Conservation (phyloP, 2,797 vertebrate species). For the Thaleichthys pacificus region DNA sequence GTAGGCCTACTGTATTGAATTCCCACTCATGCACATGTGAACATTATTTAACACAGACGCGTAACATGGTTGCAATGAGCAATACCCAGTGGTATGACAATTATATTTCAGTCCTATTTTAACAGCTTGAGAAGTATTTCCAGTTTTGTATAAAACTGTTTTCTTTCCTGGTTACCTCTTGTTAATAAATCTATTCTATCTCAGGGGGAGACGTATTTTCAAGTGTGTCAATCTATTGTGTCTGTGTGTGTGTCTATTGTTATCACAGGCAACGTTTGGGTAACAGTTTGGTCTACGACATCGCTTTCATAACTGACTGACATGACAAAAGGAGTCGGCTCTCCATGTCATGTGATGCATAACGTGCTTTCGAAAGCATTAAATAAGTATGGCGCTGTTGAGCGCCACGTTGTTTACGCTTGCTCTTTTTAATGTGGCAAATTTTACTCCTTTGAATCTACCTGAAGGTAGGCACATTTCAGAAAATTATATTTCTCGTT, state of each 20-base stretch:
- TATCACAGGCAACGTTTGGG: background rate
- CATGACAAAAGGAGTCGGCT: background rate
- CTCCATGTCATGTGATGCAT: background rate
- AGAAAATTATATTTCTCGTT: no score
- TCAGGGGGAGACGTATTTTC: slow-evolving; percentile 84
- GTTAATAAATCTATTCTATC: slow-evolving; percentile 99
- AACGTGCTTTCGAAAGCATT: background rate
- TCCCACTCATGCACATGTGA: slow-evolving; percentile 63
- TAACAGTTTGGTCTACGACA: background rate
- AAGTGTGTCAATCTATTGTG: slow-evolving; percentile 35
- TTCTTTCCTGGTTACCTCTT: slow-evolving; percentile 99
- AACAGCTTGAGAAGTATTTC: slow-evolving; percentile 89
- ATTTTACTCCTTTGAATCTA: slow-evolving; percentile 28
- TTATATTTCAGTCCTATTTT: slow-evolving; percentile 87
- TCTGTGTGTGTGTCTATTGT: background rate
- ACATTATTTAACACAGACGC: slow-evolving; percentile 67
- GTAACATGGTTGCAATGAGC: slow-evolving; percentile 85
- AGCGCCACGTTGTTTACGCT: slow-evolving; percentile 9
- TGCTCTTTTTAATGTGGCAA: slow-evolving; percentile 13
- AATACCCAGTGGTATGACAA: slow-evolving; percentile 89
- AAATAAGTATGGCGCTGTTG: slow-evolving; percentile 32
- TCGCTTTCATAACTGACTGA: background rate
- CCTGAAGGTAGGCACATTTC: slow-evolving; percentile 42
- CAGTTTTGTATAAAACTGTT: slow-evolving; percentile 89
- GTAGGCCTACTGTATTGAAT: slow-evolving; percentile 60